A percentile compares a stretch with the other conserved stretches of the same genome.
phyloP scores from a whole-genome alignment of 2,113 vertebrate genomes.

The Sander vitreus region DNA sequence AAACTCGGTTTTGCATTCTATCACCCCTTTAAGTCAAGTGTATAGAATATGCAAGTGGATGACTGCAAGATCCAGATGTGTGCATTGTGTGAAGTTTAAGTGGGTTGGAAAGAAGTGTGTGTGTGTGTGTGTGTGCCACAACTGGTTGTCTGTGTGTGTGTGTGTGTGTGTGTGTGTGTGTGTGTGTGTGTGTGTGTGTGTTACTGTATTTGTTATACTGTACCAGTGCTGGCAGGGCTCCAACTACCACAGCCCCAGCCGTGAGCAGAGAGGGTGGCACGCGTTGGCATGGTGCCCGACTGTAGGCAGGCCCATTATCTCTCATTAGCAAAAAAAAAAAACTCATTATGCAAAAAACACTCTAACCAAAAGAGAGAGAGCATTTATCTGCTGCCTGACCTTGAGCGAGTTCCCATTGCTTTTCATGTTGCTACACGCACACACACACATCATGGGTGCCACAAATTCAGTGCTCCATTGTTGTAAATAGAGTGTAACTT shows the following conservation, averaged over 20 bases:
- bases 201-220: conserved; percentile 75
- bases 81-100: conserved; percentile 32
- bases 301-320: conserved; percentile 85
- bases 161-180: conserved; percentile 30
- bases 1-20: too few species aligned
- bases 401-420: conserved; percentile 81
- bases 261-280: conserved; percentile 75
- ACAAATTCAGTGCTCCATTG: conserved; percentile 57
- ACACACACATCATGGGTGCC: conserved; percentile 41
- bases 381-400: conserved; percentile 80
- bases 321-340: conserved; percentile 80
- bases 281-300: conserved; percentile 75
- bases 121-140: conserved; percentile 28
- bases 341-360: conserved; percentile 81
- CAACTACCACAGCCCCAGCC: conserved; percentile 76
- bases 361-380: conserved; percentile 73
- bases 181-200: conserved; percentile 46
- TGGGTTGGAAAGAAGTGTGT: conserved; percentile 14
- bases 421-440: conserved; percentile 58
- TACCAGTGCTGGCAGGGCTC: conserved; percentile 77
- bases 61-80: conserved; percentile 61
- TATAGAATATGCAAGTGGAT: neutral
- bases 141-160: conserved; percentile 38
- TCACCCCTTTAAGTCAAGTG: neutral
- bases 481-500: conserved; percentile 55